phyloP scores from a whole-genome alignment of 2,888 invertebrate species.

The Idaea dimidiata region DNA sequence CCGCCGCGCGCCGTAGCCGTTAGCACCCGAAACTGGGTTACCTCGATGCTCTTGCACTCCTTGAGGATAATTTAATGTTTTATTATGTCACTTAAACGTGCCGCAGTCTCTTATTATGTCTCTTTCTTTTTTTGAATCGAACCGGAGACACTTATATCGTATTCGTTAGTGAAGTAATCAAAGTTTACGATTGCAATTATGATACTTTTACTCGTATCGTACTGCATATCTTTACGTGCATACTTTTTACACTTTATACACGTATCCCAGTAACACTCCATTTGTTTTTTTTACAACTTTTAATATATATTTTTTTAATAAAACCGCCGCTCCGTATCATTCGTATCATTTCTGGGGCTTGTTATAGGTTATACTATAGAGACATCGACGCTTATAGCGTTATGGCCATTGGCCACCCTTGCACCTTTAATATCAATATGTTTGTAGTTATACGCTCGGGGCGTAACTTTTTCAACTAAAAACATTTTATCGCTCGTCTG shows the following conservation, averaged over 20 bases:
- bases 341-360: too few relatives aligned
- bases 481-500: too few relatives aligned
- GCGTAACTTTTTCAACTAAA: too few relatives aligned
- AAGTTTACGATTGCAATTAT: neutral
- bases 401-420: too few relatives aligned
- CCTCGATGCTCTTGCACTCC: constrained; percentile 28
- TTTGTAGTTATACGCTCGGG: too few relatives aligned
- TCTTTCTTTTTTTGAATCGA: neutral
- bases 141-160: neutral
- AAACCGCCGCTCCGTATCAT: too few relatives aligned
- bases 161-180: neutral
- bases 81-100: constrained; percentile 13
- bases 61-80: constrained; percentile 17
- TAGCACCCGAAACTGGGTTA: constrained; percentile 30
- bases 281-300: too few relatives aligned
- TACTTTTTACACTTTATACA: neutral
- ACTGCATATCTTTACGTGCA: neutral
- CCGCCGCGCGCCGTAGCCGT: constrained; percentile 27
- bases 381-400: too few relatives aligned
- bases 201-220: neutral
- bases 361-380: too few relatives aligned
- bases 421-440: too few relatives aligned
- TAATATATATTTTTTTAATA: too few relatives aligned
- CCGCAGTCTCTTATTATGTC: neutral
- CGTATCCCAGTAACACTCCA: neutral